Evolutionary conservation across 2,113 vertebrate species (phyloP), one percentile per base, ranked within the genome.

Genomic region (Phoenicopterus ruber): DNA sequence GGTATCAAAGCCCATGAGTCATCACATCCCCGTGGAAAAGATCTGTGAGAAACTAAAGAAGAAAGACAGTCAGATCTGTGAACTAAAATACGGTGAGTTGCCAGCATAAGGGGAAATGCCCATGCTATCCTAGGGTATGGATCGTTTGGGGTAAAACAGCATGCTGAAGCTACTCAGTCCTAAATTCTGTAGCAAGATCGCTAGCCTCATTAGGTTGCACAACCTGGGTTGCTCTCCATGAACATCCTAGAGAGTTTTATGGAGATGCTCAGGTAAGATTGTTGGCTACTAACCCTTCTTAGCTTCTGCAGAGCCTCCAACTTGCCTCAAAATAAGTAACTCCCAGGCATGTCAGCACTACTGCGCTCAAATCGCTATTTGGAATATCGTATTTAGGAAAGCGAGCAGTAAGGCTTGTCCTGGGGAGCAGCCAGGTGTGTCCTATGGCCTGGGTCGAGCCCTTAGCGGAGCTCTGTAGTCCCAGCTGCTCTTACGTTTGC

Each of bases 1-100:
- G 93, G 99, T 99, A 28, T 99, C 99, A 19, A 99, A 98, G 95
- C 99, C 99, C 7, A 97, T 99, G 94, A 99, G 99, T 96, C 97
- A 99, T 96, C 99, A 99, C 94, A 98, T 98, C 70, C 99, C 99
- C 0, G 99, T 99, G 95, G 99, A 99, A 80, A 99, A 99, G 97
- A 98, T 99, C 94, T 99, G 99, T 46, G 99, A 99, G 97, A 99
- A 99, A 62, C 98, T 99, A 29, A 99, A 99, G 98, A 99, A 99
- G 98, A 99, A 99, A 94, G 99, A 99, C 96, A 96, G 98, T 82
- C 99, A 99, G 98, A 99, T 99, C 97, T 99, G 99, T 87, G 99
- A 99, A 62, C 98, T 99, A 8, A 99, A 99, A 98, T 99, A 99
- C 4, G 99, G 99, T 99, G 96, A 97, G 98, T 98, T 87, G 70